Evolutionary conservation across 2,113 vertebrate genomes (phyloP).

Genomic region (Pipa parva): DNA sequence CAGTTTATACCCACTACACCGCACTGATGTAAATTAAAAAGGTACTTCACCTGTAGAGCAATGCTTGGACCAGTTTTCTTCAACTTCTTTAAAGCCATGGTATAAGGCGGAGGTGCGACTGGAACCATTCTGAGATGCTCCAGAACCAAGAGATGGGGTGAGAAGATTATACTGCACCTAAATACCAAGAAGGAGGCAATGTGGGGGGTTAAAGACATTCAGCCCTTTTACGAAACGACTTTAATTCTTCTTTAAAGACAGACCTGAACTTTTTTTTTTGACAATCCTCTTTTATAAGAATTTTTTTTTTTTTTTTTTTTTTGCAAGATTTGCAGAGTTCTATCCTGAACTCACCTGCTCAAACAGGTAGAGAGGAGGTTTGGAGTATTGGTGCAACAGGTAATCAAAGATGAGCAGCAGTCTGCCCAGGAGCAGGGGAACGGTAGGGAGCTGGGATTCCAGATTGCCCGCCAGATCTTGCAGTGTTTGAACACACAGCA

Average conservation of each 20-base stretch:
- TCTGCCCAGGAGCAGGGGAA: constrained; percentile 83
- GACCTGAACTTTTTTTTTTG: too few relatives aligned
- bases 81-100: constrained; percentile 94
- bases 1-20: too few relatives aligned
- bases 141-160: constrained; percentile 79
- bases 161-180: constrained; percentile 94
- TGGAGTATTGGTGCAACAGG: constrained; percentile 91
- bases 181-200: neutral
- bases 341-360: constrained; percentile 92
- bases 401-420: constrained; percentile 91
- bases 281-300: too few relatives aligned
- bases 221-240: too few relatives aligned
- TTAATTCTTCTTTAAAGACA: too few relatives aligned
- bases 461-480: constrained; percentile 75
- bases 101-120: constrained; percentile 70
- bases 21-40: too few relatives aligned
- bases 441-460: constrained; percentile 76
- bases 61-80: constrained; percentile 97
- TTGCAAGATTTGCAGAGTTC: too few relatives aligned
- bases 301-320: too few relatives aligned
- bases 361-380: constrained; percentile 84
- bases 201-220: too few relatives aligned
- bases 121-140: constrained; percentile 71
- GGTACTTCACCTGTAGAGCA: constrained; percentile 84
- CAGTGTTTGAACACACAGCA: constrained; percentile 83